Percentiles rank a stretch among this genome's conserved stretches.
phyloP scores from a whole-genome alignment of 35 echinoderm and acorn worm species.

The Heliocidaris tuberculata region DNA sequence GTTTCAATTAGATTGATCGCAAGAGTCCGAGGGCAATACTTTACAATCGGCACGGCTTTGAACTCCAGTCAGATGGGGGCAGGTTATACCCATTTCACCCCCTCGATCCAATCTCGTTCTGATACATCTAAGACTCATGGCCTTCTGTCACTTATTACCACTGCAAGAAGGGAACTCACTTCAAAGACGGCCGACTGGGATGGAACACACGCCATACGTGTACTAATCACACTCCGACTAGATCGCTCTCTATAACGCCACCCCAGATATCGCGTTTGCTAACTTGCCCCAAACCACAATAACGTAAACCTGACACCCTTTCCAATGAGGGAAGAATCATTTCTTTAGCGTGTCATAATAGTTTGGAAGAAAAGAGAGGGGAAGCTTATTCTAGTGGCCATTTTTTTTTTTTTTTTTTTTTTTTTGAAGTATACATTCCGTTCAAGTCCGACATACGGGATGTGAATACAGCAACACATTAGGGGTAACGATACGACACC shows the following conservation, averaged over 20 bases:
- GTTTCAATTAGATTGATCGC: slow-evolving; percentile 24
- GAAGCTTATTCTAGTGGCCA: background rate
- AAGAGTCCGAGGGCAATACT: background rate
- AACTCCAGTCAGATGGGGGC: slow-evolving; percentile 22
- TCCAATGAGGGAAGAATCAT: slow-evolving; percentile 33
- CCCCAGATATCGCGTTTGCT: slow-evolving; percentile 20
- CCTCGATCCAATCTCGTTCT: slow-evolving; percentile 16
- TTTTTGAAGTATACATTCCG: background rate
- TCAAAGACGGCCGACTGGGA: slow-evolving; percentile 30
- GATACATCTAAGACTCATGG: slow-evolving; percentile 24
- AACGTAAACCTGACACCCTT: slow-evolving; percentile 40
- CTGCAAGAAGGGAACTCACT: slow-evolving; percentile 17
- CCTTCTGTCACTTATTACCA: slow-evolving; percentile 34
- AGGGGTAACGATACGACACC: slow-evolving; percentile 30
- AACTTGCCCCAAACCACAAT: slow-evolving; percentile 37
- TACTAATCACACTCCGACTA: slow-evolving; percentile 35
- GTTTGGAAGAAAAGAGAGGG: slow-evolving; percentile 15
- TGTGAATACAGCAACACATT: slow-evolving; percentile 42
- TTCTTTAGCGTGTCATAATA: slow-evolving; percentile 25
- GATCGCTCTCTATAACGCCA: slow-evolving; percentile 21
- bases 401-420: too few relatives aligned
- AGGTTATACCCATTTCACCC: background rate
- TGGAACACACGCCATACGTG: slow-evolving; percentile 17
- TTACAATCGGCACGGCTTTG: slow-evolving; percentile 21
- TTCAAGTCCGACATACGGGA: slow-evolving; percentile 47